phyloP scores from a whole-genome alignment of 1,140 invertebrate species.

The Rhizoglyphus robini region DNA sequence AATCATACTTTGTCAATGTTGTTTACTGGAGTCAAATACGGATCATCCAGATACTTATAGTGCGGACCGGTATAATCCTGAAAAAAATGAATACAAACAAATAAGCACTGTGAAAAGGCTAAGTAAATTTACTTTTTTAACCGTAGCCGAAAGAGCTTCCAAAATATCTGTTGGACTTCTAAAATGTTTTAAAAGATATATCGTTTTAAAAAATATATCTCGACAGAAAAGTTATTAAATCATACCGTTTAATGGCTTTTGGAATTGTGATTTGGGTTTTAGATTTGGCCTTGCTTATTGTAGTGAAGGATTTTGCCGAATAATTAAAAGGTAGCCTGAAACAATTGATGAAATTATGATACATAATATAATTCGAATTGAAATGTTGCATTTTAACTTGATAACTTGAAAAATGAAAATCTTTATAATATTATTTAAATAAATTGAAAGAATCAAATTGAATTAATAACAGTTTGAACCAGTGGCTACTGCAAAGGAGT shows the following conservation, averaged over 20 bases:
- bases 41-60: conserved; percentile 81
- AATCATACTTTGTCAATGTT: conserved; percentile 36
- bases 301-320: not conserved
- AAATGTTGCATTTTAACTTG: too few relatives aligned
- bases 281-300: not conserved
- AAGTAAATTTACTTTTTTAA: conserved; percentile 35
- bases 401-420: too few relatives aligned
- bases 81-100: not conserved
- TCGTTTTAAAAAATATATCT: not conserved
- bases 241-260: not conserved
- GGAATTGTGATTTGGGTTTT: not conserved
- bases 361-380: too few relatives aligned
- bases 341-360: too few relatives aligned
- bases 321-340: too few relatives aligned
- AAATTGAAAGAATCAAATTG: too few relatives aligned
- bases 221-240: not conserved
- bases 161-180: conserved; percentile 65
- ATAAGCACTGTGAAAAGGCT: too few relatives aligned
- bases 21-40: conserved; percentile 66
- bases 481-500: too few relatives aligned
- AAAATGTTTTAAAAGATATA: conserved; percentile 5
- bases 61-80: conserved; percentile 61
- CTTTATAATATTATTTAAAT: too few relatives aligned
- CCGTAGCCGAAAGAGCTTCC: conserved; percentile 31
- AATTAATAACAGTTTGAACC: too few relatives aligned